Conservation (phyloP, 2,888 invertebrate genomes). For the Calephelis perditalis region DNA sequence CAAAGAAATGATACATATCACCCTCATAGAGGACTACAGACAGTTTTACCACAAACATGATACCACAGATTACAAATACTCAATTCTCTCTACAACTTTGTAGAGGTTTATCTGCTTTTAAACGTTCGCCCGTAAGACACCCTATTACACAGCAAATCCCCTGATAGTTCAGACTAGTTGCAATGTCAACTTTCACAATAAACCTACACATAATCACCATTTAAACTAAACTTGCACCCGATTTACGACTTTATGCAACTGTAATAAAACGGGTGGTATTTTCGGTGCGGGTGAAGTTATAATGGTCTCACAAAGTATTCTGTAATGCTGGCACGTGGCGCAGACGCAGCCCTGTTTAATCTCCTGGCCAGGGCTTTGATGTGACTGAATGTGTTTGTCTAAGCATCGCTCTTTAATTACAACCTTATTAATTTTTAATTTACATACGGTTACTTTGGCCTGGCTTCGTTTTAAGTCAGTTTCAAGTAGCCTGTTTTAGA, state of each 20-base stretch:
- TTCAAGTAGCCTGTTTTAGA: not conserved
- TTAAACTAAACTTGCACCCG: constrained; percentile 1
- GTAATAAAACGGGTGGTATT: constrained; percentile 2
- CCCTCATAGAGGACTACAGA: not conserved
- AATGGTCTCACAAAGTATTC: constrained; percentile 41
- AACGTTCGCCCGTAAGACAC: constrained; percentile 54
- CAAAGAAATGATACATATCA: too few relatives aligned
- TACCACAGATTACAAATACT: constrained; percentile 39
- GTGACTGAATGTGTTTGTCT: constrained; percentile 61
- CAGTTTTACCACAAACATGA: not conserved
- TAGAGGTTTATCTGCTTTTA: constrained; percentile 51
- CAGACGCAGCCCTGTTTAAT: constrained; percentile 67
- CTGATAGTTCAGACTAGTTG: constrained; percentile 68
- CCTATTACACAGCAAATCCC: constrained; percentile 67
- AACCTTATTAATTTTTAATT: constrained; percentile 73
- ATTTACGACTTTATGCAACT: constrained; percentile 10
- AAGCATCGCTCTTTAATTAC: constrained; percentile 70
- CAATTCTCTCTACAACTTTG: constrained; percentile 41
- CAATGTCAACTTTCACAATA: constrained; percentile 59
- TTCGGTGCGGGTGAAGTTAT: constrained; percentile 21
- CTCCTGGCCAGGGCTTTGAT: constrained; percentile 67
- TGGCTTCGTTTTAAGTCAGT: not conserved
- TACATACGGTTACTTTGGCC: constrained; percentile 38
- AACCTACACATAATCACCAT: constrained; percentile 29
- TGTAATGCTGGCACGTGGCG: constrained; percentile 67